phyloP scores from a whole-genome alignment of 2,113 vertebrate species.

The Abramis brama region DNA sequence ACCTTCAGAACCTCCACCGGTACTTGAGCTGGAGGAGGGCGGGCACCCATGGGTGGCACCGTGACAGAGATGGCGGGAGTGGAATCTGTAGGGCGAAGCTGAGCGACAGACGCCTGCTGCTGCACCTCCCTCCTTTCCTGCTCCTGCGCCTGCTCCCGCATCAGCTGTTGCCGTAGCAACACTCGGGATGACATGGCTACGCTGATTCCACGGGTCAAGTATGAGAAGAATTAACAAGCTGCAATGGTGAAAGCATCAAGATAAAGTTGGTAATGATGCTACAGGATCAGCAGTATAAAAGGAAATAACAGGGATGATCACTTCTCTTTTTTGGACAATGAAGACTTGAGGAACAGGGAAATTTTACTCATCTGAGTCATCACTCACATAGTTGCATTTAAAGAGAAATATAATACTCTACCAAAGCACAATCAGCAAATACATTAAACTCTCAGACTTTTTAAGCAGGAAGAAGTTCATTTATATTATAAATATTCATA shows the following conservation, averaged over 20 bases:
- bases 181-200: constrained; percentile 77
- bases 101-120: constrained; percentile 70
- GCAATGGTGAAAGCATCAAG: not conserved
- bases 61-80: constrained; percentile 78
- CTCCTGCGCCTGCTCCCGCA: constrained; percentile 86
- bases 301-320: not conserved
- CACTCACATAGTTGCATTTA: not conserved
- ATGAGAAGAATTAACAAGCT: constrained; percentile 26
- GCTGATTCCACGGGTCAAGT: constrained; percentile 6
- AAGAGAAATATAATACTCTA: not conserved
- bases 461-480: no score
- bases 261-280: not conserved
- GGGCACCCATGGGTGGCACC: constrained; percentile 24
- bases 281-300: not conserved
- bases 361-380: not conserved
- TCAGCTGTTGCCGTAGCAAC: constrained; percentile 86
- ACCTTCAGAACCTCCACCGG: constrained; percentile 90
- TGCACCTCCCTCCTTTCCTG: constrained; percentile 84
- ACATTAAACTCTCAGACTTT: not conserved
- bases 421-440: not conserved
- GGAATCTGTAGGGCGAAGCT: constrained; percentile 62
- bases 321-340: constrained; percentile 5
- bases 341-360: not conserved
- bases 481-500: not conserved
- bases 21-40: constrained; percentile 80